A percentile compares a stretch with the other conserved stretches of the same genome.
Conservation (phyloP, 1,140 invertebrate genomes). For the Formica selysi region DNA sequence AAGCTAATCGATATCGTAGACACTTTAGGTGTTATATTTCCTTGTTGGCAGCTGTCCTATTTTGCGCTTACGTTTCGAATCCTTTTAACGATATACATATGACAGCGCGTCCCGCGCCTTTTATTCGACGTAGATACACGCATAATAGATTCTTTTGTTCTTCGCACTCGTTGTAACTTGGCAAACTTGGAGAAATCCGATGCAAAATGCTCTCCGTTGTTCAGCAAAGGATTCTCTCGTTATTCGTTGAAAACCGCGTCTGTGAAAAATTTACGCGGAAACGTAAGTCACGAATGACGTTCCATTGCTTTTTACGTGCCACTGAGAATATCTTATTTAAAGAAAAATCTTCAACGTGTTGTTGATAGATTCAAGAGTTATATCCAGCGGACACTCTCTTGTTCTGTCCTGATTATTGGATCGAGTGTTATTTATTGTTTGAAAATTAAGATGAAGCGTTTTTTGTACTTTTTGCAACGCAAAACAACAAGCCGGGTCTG, state of each 20-base stretch:
- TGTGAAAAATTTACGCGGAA: background rate
- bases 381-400: conserved; percentile 2
- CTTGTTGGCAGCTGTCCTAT: conserved; percentile 76
- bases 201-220: conserved; percentile 26
- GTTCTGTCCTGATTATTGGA: conserved; percentile 21
- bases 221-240: conserved; percentile 25
- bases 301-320: conserved; percentile 12
- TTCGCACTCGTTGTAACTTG: conserved; percentile 45
- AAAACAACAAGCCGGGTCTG: conserved; percentile 35
- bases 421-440: conserved; percentile 41
- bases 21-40: conserved; percentile 69
- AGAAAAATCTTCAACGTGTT: conserved; percentile 10
- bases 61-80: conserved; percentile 53
- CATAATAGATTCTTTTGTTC: conserved; percentile 16
- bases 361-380: conserved; percentile 18
- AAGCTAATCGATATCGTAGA: conserved; percentile 74
- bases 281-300: conserved; percentile 6
- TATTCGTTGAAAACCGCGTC: background rate
- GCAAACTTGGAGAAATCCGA: conserved; percentile 37
- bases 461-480: conserved; percentile 6
- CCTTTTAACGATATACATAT: conserved; percentile 49
- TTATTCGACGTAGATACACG: background rate
- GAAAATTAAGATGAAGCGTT: background rate
- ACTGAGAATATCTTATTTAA: conserved; percentile 28
- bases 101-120: conserved; percentile 6